Conservation (phyloP, 2,888 invertebrate species). For the Diploptera punctata region DNA sequence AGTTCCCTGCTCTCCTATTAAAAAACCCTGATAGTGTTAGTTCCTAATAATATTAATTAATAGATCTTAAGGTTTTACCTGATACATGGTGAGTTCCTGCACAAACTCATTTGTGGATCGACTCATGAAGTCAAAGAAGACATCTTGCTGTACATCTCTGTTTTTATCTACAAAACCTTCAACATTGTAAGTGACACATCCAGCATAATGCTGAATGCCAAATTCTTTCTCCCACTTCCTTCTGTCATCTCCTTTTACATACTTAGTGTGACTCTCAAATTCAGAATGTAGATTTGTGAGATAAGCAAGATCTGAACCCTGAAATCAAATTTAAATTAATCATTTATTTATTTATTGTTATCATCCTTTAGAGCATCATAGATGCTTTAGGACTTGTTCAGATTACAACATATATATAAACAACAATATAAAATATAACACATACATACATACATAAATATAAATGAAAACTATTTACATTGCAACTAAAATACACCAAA, state of each 20-base stretch:
- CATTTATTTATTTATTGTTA: no score
- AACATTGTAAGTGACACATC: constrained; percentile 81
- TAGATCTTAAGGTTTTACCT: no score
- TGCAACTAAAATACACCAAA: no score
- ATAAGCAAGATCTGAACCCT: constrained; percentile 88
- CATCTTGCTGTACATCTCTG: constrained; percentile 90
- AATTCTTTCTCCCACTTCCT: constrained; percentile 91
- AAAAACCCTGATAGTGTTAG: no score
- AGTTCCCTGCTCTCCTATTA: no score
- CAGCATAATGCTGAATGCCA: constrained; percentile 89
- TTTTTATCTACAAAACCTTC: constrained; percentile 93
- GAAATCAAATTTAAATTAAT: constrained; percentile 30
- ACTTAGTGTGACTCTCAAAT: constrained; percentile 83
- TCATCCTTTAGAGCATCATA: no score
- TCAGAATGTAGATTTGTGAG: constrained; percentile 87
- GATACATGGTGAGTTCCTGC: constrained; percentile 73
- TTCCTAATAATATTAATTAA: no score
- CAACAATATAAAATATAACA: no score
- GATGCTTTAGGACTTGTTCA: no score
- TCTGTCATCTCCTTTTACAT: constrained; percentile 83
- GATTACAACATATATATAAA: no score
- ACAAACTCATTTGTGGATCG: constrained; percentile 84
- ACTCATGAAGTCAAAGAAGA: constrained; percentile 88
- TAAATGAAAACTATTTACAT: no score
- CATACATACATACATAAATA: no score